These are phyloP conservation scores for Chrysoperla carnea DNA, from an alignment of 1,140 invertebrate genomes.

Conservation along the genomic window DNA sequence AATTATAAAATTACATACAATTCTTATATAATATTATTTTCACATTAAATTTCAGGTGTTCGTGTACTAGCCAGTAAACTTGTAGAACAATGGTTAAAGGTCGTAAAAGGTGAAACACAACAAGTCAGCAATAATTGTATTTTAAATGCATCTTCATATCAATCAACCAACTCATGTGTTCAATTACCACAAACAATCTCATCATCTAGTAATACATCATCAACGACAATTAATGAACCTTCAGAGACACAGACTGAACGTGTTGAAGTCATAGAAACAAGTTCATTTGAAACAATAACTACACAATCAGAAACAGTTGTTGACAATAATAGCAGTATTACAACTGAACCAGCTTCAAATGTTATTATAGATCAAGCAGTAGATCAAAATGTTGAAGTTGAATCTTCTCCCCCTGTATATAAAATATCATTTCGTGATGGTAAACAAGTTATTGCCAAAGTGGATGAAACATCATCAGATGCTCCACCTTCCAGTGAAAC, in stretches of 20 bases:
- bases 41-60: conserved; percentile 38
- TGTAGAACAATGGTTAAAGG: conserved; percentile 81
- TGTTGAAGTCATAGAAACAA: conserved; percentile 11
- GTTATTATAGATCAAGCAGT: too few relatives aligned
- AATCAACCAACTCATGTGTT: too few relatives aligned
- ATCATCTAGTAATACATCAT: neutral
- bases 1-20: too few relatives aligned
- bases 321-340: conserved; percentile 8
- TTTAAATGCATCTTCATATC: neutral
- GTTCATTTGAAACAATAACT: conserved; percentile 1
- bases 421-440: conserved; percentile 58
- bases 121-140: conserved; percentile 3
- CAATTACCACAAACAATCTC: too few relatives aligned
- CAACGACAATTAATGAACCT: conserved; percentile 3
- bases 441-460: conserved; percentile 48
- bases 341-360: too few relatives aligned
- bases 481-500: conserved; percentile 1
- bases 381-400: too few relatives aligned
- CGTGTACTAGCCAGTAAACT: conserved; percentile 54
- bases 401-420: conserved; percentile 19
- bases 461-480: conserved; percentile 12
- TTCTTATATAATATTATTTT: too few relatives aligned
- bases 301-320: conserved; percentile 8
- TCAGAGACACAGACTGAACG: conserved; percentile 6
- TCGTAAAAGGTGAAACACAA: conserved; percentile 49